Evolutionary conservation across 2,797 vertebrate genomes (phyloP), one percentile per base, ranked within the genome.

Genomic region (Crenichthys baileyi): DNA sequence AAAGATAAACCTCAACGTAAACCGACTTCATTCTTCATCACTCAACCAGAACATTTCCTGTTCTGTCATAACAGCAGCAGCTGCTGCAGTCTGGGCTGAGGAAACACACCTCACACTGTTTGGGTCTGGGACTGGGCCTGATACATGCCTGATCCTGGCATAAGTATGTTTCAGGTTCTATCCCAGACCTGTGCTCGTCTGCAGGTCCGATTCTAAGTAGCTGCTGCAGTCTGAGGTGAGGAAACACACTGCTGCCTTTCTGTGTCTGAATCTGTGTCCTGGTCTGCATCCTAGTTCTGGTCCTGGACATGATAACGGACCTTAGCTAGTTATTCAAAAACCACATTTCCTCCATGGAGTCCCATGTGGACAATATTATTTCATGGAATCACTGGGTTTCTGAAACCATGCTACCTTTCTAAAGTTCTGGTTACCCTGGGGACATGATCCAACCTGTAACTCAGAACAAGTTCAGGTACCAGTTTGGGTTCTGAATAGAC

Each of bases 1-100:
- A 82, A 83, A 94, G 92, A 94, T 93, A 92, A 94, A 92, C 89
- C 80, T 89, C 85, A 86, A 77, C 56, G 74, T 87, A 92, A 87
- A 88, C 86, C 76, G 39, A 70, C 83, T 85, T 93, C 85, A 91
- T 93, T 93, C 90, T 92, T 90, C 80, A 77, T 77, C 91, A 89
- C 61, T 92, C 83, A 78, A 91, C 87, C 93, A 87, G 80, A 87
- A 88, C 70, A 85, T 80, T 90, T 94, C 92, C 92, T 91, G 86
- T 84, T 85, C 81, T 90, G 86, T 89, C 82, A 89, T 77, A 88
- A 84, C 88, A 87, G 65, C 44, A 78, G 78, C 75, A 82, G 87
- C 83, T 85, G 76, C 85, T 82, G 84, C 84, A 7, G 11, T 16
- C 72, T 9, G 72, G 31, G 20, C 39, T 39, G 12, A 58, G 75